Conservation (phyloP, 2,888 invertebrate genomes). For the Chouioia cunea region DNA sequence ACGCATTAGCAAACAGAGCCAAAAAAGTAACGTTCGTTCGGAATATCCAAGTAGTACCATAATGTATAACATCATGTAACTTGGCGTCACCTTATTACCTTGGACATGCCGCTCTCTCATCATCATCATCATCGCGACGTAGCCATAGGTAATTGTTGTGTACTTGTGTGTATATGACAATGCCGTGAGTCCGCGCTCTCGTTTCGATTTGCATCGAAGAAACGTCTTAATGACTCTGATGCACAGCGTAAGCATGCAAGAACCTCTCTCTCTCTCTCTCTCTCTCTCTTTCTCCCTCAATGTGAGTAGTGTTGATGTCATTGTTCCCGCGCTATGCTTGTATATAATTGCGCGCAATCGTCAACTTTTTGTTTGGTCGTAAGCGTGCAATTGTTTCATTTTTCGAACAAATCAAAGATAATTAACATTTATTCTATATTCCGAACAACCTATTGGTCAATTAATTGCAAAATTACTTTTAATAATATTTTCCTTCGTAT, state of each 20-base stretch:
- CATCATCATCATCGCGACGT: constrained; percentile 16
- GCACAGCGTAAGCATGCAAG: constrained; percentile 29
- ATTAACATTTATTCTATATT: too few species aligned
- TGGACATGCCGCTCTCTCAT: constrained; percentile 55
- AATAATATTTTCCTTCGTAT: too few species aligned
- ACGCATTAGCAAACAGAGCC: too few species aligned
- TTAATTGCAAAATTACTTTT: too few species aligned
- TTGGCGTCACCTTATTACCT: constrained; percentile 53
- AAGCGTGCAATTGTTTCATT: too few species aligned
- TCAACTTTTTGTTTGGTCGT: too few species aligned
- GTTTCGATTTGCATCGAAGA: background rate
- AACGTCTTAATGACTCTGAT: background rate
- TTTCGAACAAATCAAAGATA: too few species aligned
- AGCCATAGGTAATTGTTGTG: constrained; percentile 36
- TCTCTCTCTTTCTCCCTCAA: constrained; percentile 1
- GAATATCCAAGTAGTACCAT: background rate
- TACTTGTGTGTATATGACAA: constrained; percentile 17
- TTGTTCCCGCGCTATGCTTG: too few species aligned
- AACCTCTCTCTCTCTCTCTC: too few species aligned
- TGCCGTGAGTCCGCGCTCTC: background rate
- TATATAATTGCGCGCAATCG: too few species aligned
- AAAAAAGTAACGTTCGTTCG: background rate
- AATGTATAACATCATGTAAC: background rate
- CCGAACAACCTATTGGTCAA: too few species aligned
- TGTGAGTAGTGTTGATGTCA: too few species aligned